Evolutionary conservation across 2,113 vertebrate genomes (phyloP), one percentile per base, ranked within the genome.

Genomic region (Dolichallabes microphthalmus): DNA sequence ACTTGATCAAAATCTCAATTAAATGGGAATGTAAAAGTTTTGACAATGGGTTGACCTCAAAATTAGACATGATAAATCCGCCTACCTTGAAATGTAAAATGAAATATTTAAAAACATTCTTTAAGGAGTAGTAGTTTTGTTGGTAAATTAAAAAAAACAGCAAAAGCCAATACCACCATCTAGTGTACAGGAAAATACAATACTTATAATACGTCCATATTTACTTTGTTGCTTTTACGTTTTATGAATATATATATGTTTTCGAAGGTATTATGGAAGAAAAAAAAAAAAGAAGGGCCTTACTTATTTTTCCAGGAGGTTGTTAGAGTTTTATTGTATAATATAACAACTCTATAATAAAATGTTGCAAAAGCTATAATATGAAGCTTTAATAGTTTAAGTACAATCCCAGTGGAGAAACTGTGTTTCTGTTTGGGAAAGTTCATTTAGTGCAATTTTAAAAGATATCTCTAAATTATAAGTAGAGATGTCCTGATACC

Each of bases 131-230:
- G 2, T 52, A 27, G 50, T 52, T 53, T 75, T n/a, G 53, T 61
- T 7, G 32, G 3, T 17, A 35, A 7, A 61, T 61, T 25, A 20
- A n/a, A 6, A 69, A 88, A 17, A 82, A 79, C 17, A 58, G 57
- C 0, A 5, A 81, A 39, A 27, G 57, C 20, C 74, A 27, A 52
- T 77, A 73, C 52, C 69, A 53, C 88, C 88, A 86, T 68, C 88
- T 86, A 82, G 82, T 88, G 88, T 79, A 58, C 25, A 60, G 5
- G 14, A 80, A 66, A 8, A 19, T 57, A 78, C 1, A 68, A 17
- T 64, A 68, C 79, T 50, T 45, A 1, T 20, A n/a, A n/a, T n/a
- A n/a, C n/a, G 8, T 30, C 9, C 14, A 76, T 57, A 27, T 30
- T 25, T 77, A 39, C 10, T 20, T 52, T 53, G 14, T 50, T 60